Base-by-base conservation (phyloP, 2,888 invertebrate species). In the Drosophila prostipennis region DNA sequence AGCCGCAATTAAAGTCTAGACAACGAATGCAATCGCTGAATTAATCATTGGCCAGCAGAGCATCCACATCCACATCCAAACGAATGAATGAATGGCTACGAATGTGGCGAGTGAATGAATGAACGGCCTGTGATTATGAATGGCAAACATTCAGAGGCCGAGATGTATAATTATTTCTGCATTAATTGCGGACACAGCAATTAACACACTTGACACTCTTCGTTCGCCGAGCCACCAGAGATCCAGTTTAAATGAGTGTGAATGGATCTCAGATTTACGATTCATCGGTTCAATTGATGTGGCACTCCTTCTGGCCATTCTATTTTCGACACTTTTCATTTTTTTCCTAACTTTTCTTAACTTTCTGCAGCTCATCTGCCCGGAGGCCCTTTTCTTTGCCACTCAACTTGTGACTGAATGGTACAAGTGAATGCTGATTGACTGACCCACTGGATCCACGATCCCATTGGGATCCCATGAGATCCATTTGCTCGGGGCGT, bases 401-500 rank as follows among this genome's bases (percentile, higher is more conserved):
- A 10, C 43, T 70, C 70, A 63, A 55, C 19, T 19, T 19, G 2
- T 2, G 19, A 3, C 19, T 29, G 64, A 76, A 71, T 53, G 48
- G 36, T 85, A 84, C 85, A 82, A 85, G 85, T 85, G 80, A 82
- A 82, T 79, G 82, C 82, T 85, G 82, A 82, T 84, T 85, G 82
- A 29, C 29, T 29, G 29, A 82, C 81, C 81, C 82, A 81, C 72
- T 79, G 73, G 16, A 40, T 40, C 14, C 8, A 14, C 8, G 6
- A 45, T 32, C 32, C 42, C 36, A 23, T 26, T 26, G 14, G 34
- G 11, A 34, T 10, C 46, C 32, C 39, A 45, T n/a, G 46, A 42
- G 52, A 40, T 42, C 19, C 13, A 49, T 53, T 8, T 34, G 52
- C 54, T 43, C 39, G 36, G 53, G 54, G 51, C 58, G 53, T 82